Base-by-base conservation (phyloP, 92 coral and sea anemone genomes). In the Heliopora coerulea region DNA sequence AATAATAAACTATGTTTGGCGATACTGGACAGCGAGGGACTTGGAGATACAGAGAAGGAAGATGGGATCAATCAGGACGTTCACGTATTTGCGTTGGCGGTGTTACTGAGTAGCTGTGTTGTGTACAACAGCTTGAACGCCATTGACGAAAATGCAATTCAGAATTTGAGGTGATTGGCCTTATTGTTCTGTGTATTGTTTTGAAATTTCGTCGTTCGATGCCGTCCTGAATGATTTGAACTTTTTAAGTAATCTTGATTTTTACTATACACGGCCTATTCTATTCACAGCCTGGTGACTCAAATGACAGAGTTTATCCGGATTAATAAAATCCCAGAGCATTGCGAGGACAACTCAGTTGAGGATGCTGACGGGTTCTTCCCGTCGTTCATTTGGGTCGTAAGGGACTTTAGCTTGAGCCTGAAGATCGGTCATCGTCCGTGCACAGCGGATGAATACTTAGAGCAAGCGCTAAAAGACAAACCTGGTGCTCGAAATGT, bases 381-480 rank as follows among this genome's bases (percentile, higher is more conserved):
- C 18, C 77, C 77, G 18, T 70, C 54, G n/a, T 70, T 70, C 35
- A 70, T 70, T 70, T 70, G 77, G 77, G 77, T 70, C 30, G 77
- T 70, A 24, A 28, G 77, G 10, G 77, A 70, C 54, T 70, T 70
- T 28, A 70, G 62, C 25, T 52, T 70, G 77, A 70, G 77, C 62
- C 77, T 70, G 15, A 52, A 70, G 21, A 70, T 70, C 63, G 77
- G 54, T 19, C 46, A 70, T 14, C 63, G 49, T 0, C 77, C 77
- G 6, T 70, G 77, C 64, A 70, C 77, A 50, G 77, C 77, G 46
- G 77, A 70, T 26, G 77, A 70, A 54, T 70, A 70, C 63, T 70
- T 70, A n/a, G 77, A 70, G 77, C 77, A 70, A 52, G 77, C 77
- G 77, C 58, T 70, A 11, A 70, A 70, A 20, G 77, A 70, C 63